phyloP scores from a whole-genome alignment of 1,140 invertebrate species.

The Euwallacea similis region DNA sequence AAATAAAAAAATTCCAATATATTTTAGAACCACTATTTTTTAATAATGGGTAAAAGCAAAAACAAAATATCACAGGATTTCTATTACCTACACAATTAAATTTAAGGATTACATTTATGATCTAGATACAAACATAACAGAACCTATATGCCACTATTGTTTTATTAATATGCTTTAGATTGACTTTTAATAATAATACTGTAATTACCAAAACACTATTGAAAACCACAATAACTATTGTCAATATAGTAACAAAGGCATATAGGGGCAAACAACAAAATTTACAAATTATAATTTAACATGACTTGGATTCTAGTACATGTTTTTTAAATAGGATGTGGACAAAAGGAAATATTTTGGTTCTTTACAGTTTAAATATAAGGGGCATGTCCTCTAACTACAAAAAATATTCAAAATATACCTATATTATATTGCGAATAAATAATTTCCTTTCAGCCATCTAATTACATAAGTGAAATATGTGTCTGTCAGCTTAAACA shows the following conservation, averaged over 20 bases:
- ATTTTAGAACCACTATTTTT: slow-evolving; percentile 42
- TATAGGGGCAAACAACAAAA: no score
- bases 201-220: no score
- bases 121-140: slow-evolving; percentile 18
- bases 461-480: not conserved
- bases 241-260: no score
- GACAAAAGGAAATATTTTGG: not conserved
- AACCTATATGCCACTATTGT: slow-evolving; percentile 13
- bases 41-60: slow-evolving; percentile 44
- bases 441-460: not conserved
- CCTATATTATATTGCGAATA: slow-evolving; percentile 7
- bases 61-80: slow-evolving; percentile 48
- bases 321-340: no score
- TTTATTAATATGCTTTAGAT: not conserved
- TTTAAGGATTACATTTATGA: slow-evolving; percentile 18
- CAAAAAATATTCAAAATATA: slow-evolving; percentile 38
- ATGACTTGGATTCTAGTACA: no score
- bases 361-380: not conserved
- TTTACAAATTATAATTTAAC: no score
- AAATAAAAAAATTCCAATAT: slow-evolving; percentile 4
- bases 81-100: slow-evolving; percentile 15
- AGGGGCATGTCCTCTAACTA: slow-evolving; percentile 21
- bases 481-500: no score
- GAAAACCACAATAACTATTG: no score
- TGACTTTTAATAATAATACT: no score